Evolutionary conservation across 1,140 invertebrate species (phyloP).

Genomic region (Gyrodactylus bullatarudis): DNA sequence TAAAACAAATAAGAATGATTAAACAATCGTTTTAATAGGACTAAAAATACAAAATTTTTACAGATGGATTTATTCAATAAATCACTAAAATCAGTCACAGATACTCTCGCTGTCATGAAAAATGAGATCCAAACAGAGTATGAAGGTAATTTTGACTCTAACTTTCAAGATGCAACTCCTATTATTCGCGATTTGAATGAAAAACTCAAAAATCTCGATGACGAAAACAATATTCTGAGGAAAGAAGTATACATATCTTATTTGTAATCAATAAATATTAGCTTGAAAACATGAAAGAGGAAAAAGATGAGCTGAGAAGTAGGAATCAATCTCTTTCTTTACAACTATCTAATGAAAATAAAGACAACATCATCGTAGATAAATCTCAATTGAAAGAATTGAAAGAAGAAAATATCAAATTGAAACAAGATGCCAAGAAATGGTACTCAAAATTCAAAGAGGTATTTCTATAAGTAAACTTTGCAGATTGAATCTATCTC

Average conservation of each 20-base stretch:
- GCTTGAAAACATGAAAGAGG: too few species aligned
- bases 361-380: too few species aligned
- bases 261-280: too few species aligned
- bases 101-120: not conserved
- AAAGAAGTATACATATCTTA: not conserved
- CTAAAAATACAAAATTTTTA: not conserved
- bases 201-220: not conserved
- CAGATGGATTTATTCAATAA: not conserved
- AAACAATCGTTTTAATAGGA: not conserved
- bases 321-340: too few species aligned
- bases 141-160: not conserved
- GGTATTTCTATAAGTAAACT: too few species aligned
- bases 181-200: not conserved
- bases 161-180: not conserved
- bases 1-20: not conserved
- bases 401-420: too few species aligned
- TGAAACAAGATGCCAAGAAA: too few species aligned
- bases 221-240: not conserved
- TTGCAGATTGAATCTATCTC: too few species aligned
- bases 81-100: not conserved
- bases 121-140: not conserved
- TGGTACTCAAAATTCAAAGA: too few species aligned
- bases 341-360: too few species aligned
- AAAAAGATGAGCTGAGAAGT: too few species aligned
- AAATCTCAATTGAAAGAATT: too few species aligned